Conservation (phyloP, 2,888 invertebrate genomes). For the Eristalinus aeneus region DNA sequence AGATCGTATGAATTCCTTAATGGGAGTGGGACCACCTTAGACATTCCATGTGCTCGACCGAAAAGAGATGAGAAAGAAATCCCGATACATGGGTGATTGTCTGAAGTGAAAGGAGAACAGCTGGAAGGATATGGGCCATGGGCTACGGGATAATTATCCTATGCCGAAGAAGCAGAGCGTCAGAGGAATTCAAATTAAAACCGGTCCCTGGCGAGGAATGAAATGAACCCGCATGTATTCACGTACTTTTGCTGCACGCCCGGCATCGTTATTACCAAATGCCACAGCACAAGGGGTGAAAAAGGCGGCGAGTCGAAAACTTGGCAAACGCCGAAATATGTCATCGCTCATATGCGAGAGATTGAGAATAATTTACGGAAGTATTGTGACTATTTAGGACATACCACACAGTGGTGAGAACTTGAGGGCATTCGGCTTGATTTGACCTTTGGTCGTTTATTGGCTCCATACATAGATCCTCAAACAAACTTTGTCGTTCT, state of each 20-base stretch:
- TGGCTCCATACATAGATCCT: not conserved
- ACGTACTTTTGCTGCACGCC: not conserved
- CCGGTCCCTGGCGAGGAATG: not conserved
- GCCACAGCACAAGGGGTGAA: constrained; percentile 3
- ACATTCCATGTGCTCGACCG: not conserved
- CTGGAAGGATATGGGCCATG: not conserved
- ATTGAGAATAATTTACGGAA: constrained; percentile 8
- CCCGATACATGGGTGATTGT: not conserved
- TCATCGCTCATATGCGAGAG: not conserved
- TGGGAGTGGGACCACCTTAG: not conserved
- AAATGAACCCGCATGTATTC: constrained; percentile 16
- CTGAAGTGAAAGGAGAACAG: not conserved
- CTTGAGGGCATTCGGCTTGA: not conserved
- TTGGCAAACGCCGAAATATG: constrained; percentile 10
- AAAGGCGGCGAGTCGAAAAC: not conserved
- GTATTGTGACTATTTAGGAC: not conserved
- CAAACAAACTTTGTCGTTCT: too few species aligned
- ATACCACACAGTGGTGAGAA: not conserved
- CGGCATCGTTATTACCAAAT: constrained; percentile 16
- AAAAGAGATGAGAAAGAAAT: not conserved
- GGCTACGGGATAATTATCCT: not conserved
- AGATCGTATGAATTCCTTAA: not conserved
- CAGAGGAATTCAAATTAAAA: constrained; percentile 16
- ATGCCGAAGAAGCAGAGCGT: not conserved
- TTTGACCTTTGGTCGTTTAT: not conserved